Evolutionary conservation across 2,888 invertebrate genomes (phyloP).

Genomic region (Cephus sareptanus): DNA sequence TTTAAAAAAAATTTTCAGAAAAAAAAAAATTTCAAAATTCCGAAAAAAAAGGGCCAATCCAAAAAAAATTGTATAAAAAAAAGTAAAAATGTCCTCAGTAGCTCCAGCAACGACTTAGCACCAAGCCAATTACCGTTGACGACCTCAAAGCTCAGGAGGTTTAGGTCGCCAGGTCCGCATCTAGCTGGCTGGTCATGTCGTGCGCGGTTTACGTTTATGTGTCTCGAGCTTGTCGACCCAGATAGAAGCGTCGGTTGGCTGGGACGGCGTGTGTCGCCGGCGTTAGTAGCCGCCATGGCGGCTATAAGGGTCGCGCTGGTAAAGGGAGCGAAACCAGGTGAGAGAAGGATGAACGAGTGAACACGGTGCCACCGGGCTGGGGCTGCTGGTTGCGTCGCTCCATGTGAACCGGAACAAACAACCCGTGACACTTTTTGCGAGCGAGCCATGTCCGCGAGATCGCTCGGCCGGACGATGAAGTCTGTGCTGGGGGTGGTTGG

Average conservation of each 20-base stretch:
- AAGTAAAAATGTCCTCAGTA: not conserved
- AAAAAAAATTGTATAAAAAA: too few relatives aligned
- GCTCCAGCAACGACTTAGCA: not conserved
- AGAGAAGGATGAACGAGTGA: not conserved
- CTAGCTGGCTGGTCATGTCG: constrained; percentile 8
- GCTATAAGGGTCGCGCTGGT: not conserved
- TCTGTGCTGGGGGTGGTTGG: not conserved
- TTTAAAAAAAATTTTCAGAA: too few relatives aligned
- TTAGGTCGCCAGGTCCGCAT: not conserved
- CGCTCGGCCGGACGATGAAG: not conserved
- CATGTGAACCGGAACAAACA: constrained; percentile 37
- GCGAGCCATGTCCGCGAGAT: not conserved
- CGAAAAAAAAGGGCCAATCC: too few relatives aligned
- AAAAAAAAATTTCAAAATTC: too few relatives aligned
- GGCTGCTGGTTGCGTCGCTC: not conserved
- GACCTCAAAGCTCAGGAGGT: not conserved
- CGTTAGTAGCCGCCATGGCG: not conserved
- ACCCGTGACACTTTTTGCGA: not conserved
- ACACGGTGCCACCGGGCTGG: not conserved
- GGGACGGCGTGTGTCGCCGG: constrained; percentile 22
- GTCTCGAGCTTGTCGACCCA: constrained; percentile 31
- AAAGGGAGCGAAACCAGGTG: not conserved
- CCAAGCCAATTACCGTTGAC: not conserved
- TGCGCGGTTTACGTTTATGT: constrained; percentile 41
- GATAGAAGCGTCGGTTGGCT: constrained; percentile 30